Conservation (phyloP, 2,888 invertebrate species). For the Callyntrura guangdongensis region DNA sequence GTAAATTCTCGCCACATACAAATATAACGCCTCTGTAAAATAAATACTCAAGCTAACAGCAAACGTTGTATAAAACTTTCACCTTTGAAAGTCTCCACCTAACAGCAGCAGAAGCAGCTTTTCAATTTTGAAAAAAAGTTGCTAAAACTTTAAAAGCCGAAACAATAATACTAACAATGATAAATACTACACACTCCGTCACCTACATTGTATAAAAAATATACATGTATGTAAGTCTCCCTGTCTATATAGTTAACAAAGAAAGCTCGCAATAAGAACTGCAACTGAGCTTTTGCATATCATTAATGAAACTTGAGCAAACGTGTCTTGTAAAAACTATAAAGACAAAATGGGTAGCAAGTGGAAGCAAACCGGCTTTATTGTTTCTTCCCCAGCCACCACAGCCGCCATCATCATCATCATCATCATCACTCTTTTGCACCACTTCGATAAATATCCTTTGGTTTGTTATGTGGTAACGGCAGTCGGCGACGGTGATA, state of each 20-base stretch:
- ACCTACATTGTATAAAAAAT: too few relatives aligned
- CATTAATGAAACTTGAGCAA: background rate
- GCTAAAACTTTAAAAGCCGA: conserved; percentile 47
- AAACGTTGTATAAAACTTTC: background rate
- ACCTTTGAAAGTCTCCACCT: background rate
- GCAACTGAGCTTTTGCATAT: background rate
- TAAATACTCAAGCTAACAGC: too few relatives aligned
- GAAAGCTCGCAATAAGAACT: background rate
- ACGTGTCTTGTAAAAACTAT: background rate
- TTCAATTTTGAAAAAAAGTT: conserved; percentile 50
- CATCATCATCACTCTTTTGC: background rate
- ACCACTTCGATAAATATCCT: background rate
- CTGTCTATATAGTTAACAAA: conserved; percentile 6
- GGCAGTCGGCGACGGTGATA: background rate
- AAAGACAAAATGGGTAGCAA: too few relatives aligned
- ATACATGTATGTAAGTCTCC: background rate
- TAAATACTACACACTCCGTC: background rate
- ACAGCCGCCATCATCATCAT: background rate
- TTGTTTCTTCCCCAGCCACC: background rate
- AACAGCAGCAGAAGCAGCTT: background rate
- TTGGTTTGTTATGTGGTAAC: background rate
- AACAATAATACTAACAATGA: conserved; percentile 25
- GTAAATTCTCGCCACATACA: too few relatives aligned
- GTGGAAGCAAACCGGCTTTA: background rate
- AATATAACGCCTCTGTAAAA: too few relatives aligned